Conservation (phyloP, 2,113 vertebrate species). For the Tor tambroides region DNA sequence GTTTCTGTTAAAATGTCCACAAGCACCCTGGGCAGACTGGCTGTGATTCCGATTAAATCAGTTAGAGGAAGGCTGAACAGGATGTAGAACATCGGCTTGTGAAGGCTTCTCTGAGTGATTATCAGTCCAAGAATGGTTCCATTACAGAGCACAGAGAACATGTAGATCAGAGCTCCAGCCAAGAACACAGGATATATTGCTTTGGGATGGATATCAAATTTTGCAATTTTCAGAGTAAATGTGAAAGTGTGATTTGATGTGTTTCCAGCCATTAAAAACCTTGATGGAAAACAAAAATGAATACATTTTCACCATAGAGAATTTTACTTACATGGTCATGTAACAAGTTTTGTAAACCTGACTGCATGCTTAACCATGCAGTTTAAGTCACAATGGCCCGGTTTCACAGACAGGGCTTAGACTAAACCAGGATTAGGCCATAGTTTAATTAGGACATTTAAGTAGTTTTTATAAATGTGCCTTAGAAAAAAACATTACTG, state of each 20-base stretch:
- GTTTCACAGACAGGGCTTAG: too few species aligned
- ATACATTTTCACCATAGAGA: not conserved
- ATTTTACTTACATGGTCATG: not conserved
- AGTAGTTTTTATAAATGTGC: too few species aligned
- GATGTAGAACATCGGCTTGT: constrained; percentile 54
- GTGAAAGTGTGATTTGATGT: constrained; percentile 67
- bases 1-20: constrained; percentile 45
- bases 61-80: constrained; percentile 47
- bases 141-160: constrained; percentile 52
- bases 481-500: too few species aligned
- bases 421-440: too few species aligned
- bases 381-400: not conserved
- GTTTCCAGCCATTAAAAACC: constrained; percentile 40
- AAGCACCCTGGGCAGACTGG: constrained; percentile 40
- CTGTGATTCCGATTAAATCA: constrained; percentile 47
- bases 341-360: not conserved
- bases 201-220: constrained; percentile 66
- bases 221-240: constrained; percentile 57
- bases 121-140: constrained; percentile 41
- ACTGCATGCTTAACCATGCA: not conserved
- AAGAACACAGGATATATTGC: constrained; percentile 68
- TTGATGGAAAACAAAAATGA: not conserved
- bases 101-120: constrained; percentile 55
- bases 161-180: constrained; percentile 46
- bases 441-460: too few species aligned